Evolutionary conservation across 2,888 invertebrate genomes (phyloP), one percentile per base, ranked within the genome.

Genomic region (Barypeithes pellucidus): DNA sequence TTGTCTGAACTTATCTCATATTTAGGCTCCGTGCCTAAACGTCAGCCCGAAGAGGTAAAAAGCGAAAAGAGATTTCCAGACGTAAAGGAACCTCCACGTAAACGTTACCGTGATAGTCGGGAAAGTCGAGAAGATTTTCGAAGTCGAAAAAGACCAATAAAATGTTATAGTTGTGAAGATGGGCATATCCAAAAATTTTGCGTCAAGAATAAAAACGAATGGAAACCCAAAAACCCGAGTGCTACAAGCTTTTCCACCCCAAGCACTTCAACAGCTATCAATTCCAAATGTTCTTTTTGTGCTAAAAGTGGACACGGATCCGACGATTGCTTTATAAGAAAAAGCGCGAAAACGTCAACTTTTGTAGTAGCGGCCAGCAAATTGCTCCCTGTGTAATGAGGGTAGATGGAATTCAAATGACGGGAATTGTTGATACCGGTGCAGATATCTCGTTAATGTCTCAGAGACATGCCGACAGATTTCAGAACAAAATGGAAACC

Each of bases 361-460:
- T 66, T 24, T 70, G 72, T 45, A 67, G 60, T 43, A 71, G n/a
- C 20, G 67, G 59, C 14, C 33, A 60, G 9, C 1, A 29, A 16
- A 36, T 36, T 24, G 50, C 18, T 8, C 29, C 14, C 14, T 50
- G 24, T 33, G 36, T 20, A 22, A 18, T 63, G 24, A 18, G n/a
- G 43, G 45, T 72, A 11, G 61, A 72, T 61, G 61, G 61, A 33
- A 59, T 18, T 7, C 14, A 36, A 11, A 18, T 47, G 0, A 20
- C 3, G 29, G 66, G 66, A 20, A 59, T 71, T 22, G 22, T 71
- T 43, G 72, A 72, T 59, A 72, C 72, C n/a, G 68, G 72, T 18
- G 72, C 72, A 11, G 77, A 77, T 47, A 66, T 76, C 12, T 74
- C 71, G 4, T 39, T 77, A 16, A 76, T 77, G 9, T 70, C 75